Percentiles rank a stretch among this genome's conserved stretches.
These are phyloP conservation scores for Channallabes apus DNA, from an alignment of 2,797 vertebrate species.

Conservation along the genomic window DNA sequence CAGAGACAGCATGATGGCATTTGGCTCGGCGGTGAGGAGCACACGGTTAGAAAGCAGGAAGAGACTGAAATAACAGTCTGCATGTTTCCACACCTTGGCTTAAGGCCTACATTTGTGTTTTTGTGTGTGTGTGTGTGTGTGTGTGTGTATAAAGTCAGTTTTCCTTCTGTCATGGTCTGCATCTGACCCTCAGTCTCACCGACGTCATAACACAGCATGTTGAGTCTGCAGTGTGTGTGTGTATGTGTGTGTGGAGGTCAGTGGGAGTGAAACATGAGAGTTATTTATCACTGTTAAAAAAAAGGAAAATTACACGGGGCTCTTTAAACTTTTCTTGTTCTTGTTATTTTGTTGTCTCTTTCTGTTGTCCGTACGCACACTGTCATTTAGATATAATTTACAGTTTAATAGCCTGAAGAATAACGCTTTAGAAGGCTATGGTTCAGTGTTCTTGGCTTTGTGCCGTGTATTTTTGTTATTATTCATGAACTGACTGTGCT, in stretches of 20 bases:
- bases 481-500: conserved; percentile 16
- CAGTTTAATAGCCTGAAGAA: conserved; percentile 13
- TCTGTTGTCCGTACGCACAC: not conserved
- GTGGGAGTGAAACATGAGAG: conserved; percentile 17
- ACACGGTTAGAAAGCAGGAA: conserved; percentile 36
- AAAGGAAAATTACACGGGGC: not conserved
- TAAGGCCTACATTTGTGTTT: conserved; percentile 21
- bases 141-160: conserved; percentile 39
- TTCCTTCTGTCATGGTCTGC: conserved; percentile 45
- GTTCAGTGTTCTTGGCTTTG: conserved; percentile 7
- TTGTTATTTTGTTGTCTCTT: conserved; percentile 17
- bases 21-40: conserved; percentile 17
- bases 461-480: conserved; percentile 16
- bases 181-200: conserved; percentile 36
- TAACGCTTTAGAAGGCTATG: conserved; percentile 1
- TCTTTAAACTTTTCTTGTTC: conserved; percentile 1
- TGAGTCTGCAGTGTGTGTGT: conserved; percentile 55
- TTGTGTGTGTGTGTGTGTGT: conserved; percentile 32
- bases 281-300: conserved; percentile 24
- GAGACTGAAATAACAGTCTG: conserved; percentile 44
- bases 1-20: not conserved
- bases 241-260: conserved; percentile 48
- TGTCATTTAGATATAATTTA: conserved; percentile 9
- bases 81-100: conserved; percentile 28
- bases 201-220: conserved; percentile 55